Evolutionary conservation across 92 coral and sea anemone genomes (phyloP).

Genomic region (Diadumene lineata): DNA sequence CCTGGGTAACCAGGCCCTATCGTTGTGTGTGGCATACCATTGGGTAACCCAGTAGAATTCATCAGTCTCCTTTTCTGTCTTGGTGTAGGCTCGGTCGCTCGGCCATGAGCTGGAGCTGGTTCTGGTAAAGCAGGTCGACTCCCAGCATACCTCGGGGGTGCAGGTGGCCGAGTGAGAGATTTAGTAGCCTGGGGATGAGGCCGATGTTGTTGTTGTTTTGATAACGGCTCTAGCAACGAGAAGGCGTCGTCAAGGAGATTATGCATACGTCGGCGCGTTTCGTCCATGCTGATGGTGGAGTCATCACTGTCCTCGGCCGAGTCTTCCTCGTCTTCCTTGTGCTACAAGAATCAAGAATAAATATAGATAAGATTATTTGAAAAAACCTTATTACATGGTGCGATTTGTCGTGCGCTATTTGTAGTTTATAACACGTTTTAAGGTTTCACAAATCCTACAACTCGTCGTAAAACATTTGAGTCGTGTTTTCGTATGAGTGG

Average conservation of each 20-base stretch:
- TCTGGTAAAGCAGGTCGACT: slow-evolving; percentile 91
- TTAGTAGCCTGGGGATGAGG: slow-evolving; percentile 23
- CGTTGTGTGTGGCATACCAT: slow-evolving; percentile 55
- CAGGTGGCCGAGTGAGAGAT: slow-evolving; percentile 49
- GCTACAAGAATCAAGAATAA: neutral
- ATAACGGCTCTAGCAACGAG: slow-evolving; percentile 72
- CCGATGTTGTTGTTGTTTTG: slow-evolving; percentile 54
- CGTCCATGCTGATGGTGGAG: slow-evolving; percentile 92
- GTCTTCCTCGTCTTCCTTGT: slow-evolving; percentile 23
- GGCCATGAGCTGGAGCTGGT: slow-evolving; percentile 96
- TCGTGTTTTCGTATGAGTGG: too few relatives aligned
- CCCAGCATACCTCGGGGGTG: slow-evolving; percentile 72
- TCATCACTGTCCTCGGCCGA: slow-evolving; percentile 63
- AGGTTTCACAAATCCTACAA: too few relatives aligned
- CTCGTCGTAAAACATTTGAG: too few relatives aligned
- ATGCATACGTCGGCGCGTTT: slow-evolving; percentile 94
- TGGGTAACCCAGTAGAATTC: slow-evolving; percentile 68
- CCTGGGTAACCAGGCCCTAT: slow-evolving; percentile 79
- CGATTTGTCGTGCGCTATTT: too few relatives aligned
- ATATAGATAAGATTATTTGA: neutral
- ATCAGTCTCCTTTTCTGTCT: slow-evolving; percentile 86
- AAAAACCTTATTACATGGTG: too few relatives aligned
- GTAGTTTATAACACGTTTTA: too few relatives aligned
- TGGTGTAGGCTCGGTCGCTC: slow-evolving; percentile 96
- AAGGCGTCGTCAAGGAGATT: slow-evolving; percentile 93